Evolutionary conservation across 2,797 vertebrate species (phyloP), one percentile per base, ranked within the genome.

Genomic region (Hoplostethus atlanticus): DNA sequence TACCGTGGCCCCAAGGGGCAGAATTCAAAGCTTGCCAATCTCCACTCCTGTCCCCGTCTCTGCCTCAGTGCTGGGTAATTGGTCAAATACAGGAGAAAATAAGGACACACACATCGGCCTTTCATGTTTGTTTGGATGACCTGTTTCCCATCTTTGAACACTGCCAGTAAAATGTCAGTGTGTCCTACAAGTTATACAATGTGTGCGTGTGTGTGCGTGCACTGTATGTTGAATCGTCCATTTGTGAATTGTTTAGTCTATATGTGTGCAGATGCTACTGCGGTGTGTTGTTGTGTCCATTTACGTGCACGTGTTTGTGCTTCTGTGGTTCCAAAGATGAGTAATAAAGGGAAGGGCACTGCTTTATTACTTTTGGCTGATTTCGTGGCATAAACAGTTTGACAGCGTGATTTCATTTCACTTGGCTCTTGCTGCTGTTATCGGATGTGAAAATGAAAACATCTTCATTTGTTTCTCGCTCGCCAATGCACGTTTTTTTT

Each of bases 291-390:
- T 68, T 65, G 51, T 34, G 64, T 73, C 62, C 17, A 2, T 79
- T 31, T 55, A 76, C 65, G 58, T 56, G 42, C 54, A 64, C 42
- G 68, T 68, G 57, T 68, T 81, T 81, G 72, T 62, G 80, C 61
- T 68, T 81, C 76, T 75, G 76, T 70, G 64, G 55, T 79, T 80
- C 78, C 64, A 69, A 16, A 73, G 46, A 85, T 90, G 71, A 85
- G 87, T 77, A 83, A 74, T 28, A 15, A 44, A 44, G 57, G 85
- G 85, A 83, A 71, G 63, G 79, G 79, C 1, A 13, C 57, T 17
- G 50, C 74, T 75, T 84, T 83, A 82, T 89, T 85, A 79, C 79
- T 76, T 85, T 59, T 77, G 81, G 61, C 80, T 88, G 76, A 73
- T 84, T 79, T 75, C 73, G 72, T 70, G 70, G 67, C 62, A 69